Evolutionary conservation across 2,797 vertebrate genomes (phyloP), one percentile per base, ranked within the genome.

Genomic region (Dallia pectoralis): DNA sequence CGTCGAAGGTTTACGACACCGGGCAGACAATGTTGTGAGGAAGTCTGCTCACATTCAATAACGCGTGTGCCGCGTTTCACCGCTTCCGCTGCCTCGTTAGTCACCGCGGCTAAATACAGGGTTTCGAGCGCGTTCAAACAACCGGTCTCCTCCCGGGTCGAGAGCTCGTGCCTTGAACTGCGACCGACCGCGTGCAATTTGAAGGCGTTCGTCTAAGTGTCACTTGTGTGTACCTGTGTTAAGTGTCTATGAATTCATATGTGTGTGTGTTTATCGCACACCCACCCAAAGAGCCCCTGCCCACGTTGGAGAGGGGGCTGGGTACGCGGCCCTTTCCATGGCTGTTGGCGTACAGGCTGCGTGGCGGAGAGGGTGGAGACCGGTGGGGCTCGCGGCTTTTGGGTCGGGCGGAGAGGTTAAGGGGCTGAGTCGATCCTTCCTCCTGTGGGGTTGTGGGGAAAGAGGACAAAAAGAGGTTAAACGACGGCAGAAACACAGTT

Each of bases 371-470:
- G 1, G 95, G 91, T 0, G 95, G 93, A 64, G 95, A 95, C 88
- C 94, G 96, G 12, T 94, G 91, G 25, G 93, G 91, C 84, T 97
- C 96, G 0, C 92, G 91, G n/a, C 94, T 96, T 93, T 97, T 97
- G 81, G 96, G 95, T 88, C 96, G 84, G 75, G 96, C 95, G 69
- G 96, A 98, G 81, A 98, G 94, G 90, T 98, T 98, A 85, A 98
- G 80, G 3, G 96, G 96, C 93, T 98, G 96, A n/a, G 95, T 95
- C 76, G 87, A 86, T 80, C 93, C 94, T 91, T 97, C 96, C 84
- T 98, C 96, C 96, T 97, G 80, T 8, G 1, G 81, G 68, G 29
- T 7, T 48, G 11, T 40, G 14, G 3, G n/a, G n/a, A n/a, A 6
- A 91, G 84, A 92, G 88, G 82, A 86, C 84, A 89, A 88, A 74